These are phyloP conservation scores for Pangasius krempfi DNA, from an alignment of 2,797 vertebrate genomes.

Conservation along the genomic window DNA sequence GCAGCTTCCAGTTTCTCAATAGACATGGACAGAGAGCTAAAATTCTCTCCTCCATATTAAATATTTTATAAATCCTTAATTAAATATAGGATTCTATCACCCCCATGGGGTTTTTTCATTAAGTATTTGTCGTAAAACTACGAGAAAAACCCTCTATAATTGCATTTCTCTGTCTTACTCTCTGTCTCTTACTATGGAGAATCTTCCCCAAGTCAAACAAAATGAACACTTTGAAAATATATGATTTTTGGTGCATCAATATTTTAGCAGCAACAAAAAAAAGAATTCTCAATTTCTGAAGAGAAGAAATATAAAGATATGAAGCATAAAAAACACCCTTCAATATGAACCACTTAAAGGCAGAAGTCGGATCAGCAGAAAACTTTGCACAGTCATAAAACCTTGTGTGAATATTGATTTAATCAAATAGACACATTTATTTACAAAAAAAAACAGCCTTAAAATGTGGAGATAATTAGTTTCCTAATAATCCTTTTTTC, in stretches of 20 bases:
- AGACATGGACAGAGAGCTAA: conserved; percentile 67
- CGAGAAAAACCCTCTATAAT: conserved; percentile 71
- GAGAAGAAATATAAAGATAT: conserved; percentile 50
- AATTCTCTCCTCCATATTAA: conserved; percentile 71
- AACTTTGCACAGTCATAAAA: conserved; percentile 3
- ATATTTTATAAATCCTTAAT: conserved; percentile 82
- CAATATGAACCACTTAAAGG: conserved; percentile 32
- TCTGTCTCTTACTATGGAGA: conserved; percentile 63
- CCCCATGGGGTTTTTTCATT: conserved; percentile 77
- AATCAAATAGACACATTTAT: neutral
- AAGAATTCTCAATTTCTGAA: conserved; percentile 62
- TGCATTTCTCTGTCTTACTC: conserved; percentile 61
- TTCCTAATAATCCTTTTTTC: neutral
- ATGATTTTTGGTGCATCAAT: conserved; percentile 75
- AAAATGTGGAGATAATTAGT: neutral
- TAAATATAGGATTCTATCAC: conserved; percentile 79
- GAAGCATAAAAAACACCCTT: conserved; percentile 50
- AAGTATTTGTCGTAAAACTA: conserved; percentile 80
- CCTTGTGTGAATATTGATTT: neutral
- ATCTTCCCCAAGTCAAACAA: conserved; percentile 75
- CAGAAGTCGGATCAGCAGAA: conserved; percentile 37
- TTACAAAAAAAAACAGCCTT: neutral
- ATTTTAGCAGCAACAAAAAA: conserved; percentile 78
- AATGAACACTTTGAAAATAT: conserved; percentile 70
- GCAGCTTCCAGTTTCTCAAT: conserved; percentile 65